These are phyloP conservation scores for Microcebus jonahi DNA, from an alignment of 2,113 vertebrate genomes.

Conservation along the genomic window DNA sequence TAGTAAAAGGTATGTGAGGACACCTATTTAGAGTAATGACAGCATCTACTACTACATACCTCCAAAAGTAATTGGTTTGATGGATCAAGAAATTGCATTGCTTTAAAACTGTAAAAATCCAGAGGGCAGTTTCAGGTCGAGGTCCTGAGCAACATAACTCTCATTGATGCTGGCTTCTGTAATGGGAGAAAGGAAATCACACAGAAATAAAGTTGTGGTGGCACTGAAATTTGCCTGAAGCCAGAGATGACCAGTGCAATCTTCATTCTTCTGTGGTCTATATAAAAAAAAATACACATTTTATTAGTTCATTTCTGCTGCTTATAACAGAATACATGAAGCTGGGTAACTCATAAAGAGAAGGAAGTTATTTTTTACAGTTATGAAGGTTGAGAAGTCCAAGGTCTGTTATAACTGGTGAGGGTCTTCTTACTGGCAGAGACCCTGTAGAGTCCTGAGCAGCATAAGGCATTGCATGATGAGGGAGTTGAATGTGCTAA, in stretches of 20 bases:
- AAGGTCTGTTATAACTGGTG: neutral
- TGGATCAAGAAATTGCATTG: neutral
- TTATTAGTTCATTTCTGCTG: neutral
- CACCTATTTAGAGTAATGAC: neutral
- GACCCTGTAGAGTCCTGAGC: neutral
- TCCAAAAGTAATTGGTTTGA: neutral
- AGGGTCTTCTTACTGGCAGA: neutral
- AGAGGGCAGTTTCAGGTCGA: neutral
- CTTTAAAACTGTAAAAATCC: neutral
- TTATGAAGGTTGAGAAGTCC: neutral
- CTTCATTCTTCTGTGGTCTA: neutral
- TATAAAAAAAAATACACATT: neutral
- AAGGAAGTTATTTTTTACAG: neutral
- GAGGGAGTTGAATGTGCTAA: neutral
- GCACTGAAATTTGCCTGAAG: neutral
- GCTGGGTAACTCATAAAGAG: neutral
- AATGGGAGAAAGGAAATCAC: neutral
- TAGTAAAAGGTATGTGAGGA: neutral
- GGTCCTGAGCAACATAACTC: neutral
- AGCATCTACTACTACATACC: too few species aligned
- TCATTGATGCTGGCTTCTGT: neutral
- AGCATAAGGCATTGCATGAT: neutral
- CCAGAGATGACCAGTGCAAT: neutral
- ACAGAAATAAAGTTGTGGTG: neutral
- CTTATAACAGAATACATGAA: neutral